Evolutionary conservation across 2,797 vertebrate genomes (phyloP).

Genomic region (Taenioides sp.): DNA sequence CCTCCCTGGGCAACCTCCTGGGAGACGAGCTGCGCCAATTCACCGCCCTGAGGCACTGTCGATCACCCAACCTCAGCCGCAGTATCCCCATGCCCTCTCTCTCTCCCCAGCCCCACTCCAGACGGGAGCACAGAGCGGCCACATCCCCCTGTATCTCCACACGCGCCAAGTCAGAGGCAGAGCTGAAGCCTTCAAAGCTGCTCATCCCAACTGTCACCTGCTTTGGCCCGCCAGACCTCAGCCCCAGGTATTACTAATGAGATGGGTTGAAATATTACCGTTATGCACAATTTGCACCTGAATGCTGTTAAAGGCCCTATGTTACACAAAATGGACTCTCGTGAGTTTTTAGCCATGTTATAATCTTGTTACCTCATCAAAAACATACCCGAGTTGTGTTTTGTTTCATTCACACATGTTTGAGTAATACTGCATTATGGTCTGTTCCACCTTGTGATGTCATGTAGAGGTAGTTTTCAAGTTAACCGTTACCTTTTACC

Average conservation of each 20-base stretch:
- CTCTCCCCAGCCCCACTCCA: slow-evolving; percentile 72
- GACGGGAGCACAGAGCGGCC: slow-evolving; percentile 54
- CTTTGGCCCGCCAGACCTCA: slow-evolving; percentile 85
- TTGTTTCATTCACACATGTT: no score
- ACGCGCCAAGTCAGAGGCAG: slow-evolving; percentile 25
- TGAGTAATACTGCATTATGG: no score
- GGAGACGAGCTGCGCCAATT: slow-evolving; percentile 89
- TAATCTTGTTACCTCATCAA: no score
- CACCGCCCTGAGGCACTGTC: slow-evolving; percentile 82
- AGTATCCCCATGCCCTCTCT: slow-evolving; percentile 70
- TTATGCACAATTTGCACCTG: no score
- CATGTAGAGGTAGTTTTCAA: no score
- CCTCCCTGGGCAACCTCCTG: slow-evolving; percentile 88
- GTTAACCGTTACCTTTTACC: no score
- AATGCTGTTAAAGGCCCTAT: no score
- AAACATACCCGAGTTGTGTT: no score
- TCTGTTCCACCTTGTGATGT: no score
- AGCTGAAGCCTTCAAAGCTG: slow-evolving; percentile 82
- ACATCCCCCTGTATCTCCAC: slow-evolving; percentile 24
- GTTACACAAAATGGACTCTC: no score
- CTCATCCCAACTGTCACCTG: slow-evolving; percentile 86
- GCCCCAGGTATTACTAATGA: slow-evolving; percentile 82
- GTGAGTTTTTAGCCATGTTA: no score
- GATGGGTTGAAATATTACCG: no score
- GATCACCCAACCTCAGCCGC: slow-evolving; percentile 78